Evolutionary conservation across 2,888 invertebrate species (phyloP).

Genomic region (Saturnia japonica): DNA sequence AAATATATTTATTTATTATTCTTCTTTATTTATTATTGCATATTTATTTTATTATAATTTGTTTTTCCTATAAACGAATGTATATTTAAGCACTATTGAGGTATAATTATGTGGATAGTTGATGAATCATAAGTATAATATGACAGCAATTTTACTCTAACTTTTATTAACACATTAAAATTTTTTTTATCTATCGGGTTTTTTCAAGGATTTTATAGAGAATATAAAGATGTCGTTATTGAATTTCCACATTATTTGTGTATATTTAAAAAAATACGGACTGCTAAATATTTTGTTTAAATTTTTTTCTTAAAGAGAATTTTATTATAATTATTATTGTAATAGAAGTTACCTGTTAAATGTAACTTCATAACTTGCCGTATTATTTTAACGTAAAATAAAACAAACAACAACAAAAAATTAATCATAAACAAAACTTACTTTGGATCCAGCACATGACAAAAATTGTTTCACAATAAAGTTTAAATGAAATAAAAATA

Average conservation of each 20-base stretch:
- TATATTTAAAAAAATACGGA: not conserved
- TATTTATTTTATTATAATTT: no score
- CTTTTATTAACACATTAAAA: no score
- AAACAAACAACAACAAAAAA: constrained; percentile 19
- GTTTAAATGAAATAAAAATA: not conserved
- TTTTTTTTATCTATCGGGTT: no score
- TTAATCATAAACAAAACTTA: constrained; percentile 29
- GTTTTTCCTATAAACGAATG: no score
- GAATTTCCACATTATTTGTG: not conserved
- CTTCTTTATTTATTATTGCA: no score
- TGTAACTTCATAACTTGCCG: not conserved
- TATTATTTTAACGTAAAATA: constrained; percentile 10
- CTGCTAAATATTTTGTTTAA: not conserved
- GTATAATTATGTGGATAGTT: no score
- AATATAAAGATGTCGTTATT: not conserved
- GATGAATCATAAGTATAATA: no score
- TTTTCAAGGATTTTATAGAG: not conserved
- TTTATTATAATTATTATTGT: not conserved
- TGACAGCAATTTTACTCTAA: no score
- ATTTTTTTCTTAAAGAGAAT: not conserved
- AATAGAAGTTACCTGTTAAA: not conserved
- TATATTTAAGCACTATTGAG: no score
- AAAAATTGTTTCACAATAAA: constrained; percentile 2
- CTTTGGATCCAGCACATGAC: constrained; percentile 22
- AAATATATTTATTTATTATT: no score